Base-by-base conservation (phyloP, 2,797 vertebrate species). In the Pipistrellus pipistrellus region DNA sequence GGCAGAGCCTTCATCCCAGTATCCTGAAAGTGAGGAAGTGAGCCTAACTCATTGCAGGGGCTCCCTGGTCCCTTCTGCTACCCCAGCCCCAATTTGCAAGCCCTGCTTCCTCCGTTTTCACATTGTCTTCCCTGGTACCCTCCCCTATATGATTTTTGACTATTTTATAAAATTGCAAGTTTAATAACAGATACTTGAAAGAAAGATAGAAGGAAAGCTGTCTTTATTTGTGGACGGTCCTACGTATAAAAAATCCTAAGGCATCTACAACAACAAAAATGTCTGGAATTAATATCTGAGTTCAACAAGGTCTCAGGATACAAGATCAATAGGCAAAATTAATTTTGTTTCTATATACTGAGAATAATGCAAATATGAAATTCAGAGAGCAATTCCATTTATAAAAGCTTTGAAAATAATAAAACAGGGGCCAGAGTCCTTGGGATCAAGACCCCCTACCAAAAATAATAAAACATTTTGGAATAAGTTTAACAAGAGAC, bases 151-250 rank as follows among this genome's bases (percentile, higher is more conserved):
- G 93, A n/a, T 64, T 93, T 76, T 27, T 51, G 30, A 85, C n/a
- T 69, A 4, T 91, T 85, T 92, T 23, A 64, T 85, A 88, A 80
- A 81, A 88, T 90, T 77, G 88, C 66, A 93, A 90, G 82, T 94
- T 77, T 41, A 76, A 8, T 86, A 94, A 81, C 41, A 85, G 41
- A 88, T 71, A 35, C 48, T 66, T 82, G 72, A 88, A 81, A 57
- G 38, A 55, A 62, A 95, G 73, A 64, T 11, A 32, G 73, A 78
- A 96, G 35, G 81, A 69, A 95, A 91, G 73, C 8, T 88, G 20
- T 68, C 32, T 84, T 59, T 72, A 64, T 88, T 90, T 93, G n/a
- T 62, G 90, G 64, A 53, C 13, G 27, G 69, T n/a, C 17, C 4
- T 48, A 23, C 11, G 78, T 51, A 55, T 59, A 35, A 81, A 80